Percentiles rank a stretch among this genome's conserved stretches.
These are phyloP conservation scores for Hydrocynus forskahlii DNA, from an alignment of 2,797 vertebrate genomes.

Conservation along the genomic window DNA sequence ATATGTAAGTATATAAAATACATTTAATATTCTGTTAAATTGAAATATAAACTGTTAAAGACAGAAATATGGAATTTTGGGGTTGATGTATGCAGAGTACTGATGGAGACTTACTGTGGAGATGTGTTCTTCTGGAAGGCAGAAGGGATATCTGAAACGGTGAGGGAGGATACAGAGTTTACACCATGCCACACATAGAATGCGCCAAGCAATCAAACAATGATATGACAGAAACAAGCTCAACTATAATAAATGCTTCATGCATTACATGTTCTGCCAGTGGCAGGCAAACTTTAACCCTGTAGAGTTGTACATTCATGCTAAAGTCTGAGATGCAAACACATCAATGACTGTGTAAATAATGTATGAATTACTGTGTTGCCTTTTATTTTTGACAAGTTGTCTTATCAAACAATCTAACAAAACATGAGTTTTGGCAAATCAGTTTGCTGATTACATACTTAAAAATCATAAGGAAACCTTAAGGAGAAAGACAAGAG, in stretches of 20 bases:
- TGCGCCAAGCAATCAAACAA: constrained; percentile 33
- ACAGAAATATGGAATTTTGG: constrained; percentile 15
- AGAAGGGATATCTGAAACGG: constrained; percentile 85
- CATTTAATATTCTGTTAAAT: neutral
- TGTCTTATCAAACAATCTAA: neutral
- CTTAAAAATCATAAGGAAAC: neutral
- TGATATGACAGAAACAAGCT: constrained; percentile 38
- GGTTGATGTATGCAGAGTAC: constrained; percentile 37
- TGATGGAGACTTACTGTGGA: constrained; percentile 83
- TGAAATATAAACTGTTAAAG: constrained; percentile 13
- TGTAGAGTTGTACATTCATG: neutral
- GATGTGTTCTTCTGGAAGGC: constrained; percentile 86
- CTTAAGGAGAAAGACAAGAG: too few relatives aligned
- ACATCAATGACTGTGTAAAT: neutral
- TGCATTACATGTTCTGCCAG: constrained; percentile 21
- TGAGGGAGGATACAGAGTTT: constrained; percentile 59
- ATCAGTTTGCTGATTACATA: neutral
- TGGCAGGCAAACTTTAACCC: constrained; percentile 1
- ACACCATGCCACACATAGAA: constrained; percentile 50
- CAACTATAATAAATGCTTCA: constrained; percentile 41
- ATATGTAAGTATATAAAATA: neutral
- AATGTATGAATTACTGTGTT: neutral
- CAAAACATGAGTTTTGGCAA: neutral
- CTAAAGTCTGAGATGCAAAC: neutral
- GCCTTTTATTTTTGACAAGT: neutral